Evolutionary conservation across 2,113 vertebrate genomes (phyloP), one percentile per base, ranked within the genome.

Genomic region (Panthera tigris): DNA sequence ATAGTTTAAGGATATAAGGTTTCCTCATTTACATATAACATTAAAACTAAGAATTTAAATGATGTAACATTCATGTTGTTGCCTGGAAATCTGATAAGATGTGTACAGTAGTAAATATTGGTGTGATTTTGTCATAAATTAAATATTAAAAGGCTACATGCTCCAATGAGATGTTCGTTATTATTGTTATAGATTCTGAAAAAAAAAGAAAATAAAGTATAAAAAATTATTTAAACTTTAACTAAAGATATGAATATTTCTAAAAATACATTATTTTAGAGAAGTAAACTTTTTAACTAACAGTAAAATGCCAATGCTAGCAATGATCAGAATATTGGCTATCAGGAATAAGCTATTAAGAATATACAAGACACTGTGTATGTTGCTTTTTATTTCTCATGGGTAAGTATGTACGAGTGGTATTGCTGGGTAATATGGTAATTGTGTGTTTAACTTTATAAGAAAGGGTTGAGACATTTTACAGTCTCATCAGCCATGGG

Each of bases 11-110:
- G 61, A 94, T 91, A 86, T 91, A 82, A 55, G 1, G 1, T 86
- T 88, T 92, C 81, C 80, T 41, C 29, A 41, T 82, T 36, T 18
- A 45, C 39, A 39, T 52, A 21, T 57, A 65, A 39, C n/a, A 69
- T 80, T 91, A 83, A 90, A 68, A 13, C 18, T 94, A 96, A 96
- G 31, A 86, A 82, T 94, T 82, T 96, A 95, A 96, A 79, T 83
- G 71, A 71, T 78, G 10, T 76, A 86, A 79, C 29, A 86, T 76
- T 73, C 61, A 68, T 27, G 7, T 50, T 48, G 50, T 45, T 69
- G 11, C 55, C 52, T 78, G 25, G 21, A 86, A 88, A 86, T 1
- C 11, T 88, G 86, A 65, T 71, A 86, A 93, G 96, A 92, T 82
- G 4, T 68, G 7, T 86, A 33, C 79, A 57, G 19, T 79, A 55